A percentile compares a stretch with the other conserved stretches of the same genome.
Evolutionary conservation across 92 coral and sea anemone genomes (phyloP).

Genomic region (Palythoa caribaeorum): DNA sequence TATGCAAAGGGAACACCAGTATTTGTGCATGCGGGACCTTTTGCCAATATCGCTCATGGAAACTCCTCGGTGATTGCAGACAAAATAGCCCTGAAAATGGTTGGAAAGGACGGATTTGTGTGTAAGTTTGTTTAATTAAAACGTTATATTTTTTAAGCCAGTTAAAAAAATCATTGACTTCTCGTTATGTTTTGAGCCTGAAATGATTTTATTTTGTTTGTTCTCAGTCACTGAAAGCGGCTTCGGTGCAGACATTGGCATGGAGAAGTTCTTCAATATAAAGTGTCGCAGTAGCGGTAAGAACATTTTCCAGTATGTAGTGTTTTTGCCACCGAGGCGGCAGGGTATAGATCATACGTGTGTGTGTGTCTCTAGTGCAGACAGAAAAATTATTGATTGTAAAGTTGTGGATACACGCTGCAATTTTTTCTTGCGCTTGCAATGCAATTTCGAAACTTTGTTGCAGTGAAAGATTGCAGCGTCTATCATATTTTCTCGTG

Average conservation of each 20-base stretch:
- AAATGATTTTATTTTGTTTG: not conserved
- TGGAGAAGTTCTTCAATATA: slow-evolving; percentile 99
- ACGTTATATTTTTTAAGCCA: not conserved
- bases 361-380: too few relatives aligned
- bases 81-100: slow-evolving; percentile 92
- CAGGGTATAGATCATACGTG: too few relatives aligned
- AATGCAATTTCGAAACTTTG: too few relatives aligned
- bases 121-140: slow-evolving; percentile 69
- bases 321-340: too few relatives aligned
- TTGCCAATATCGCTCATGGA: slow-evolving; percentile 99
- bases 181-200: too few relatives aligned
- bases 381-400: too few relatives aligned
- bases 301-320: slow-evolving; percentile 3
- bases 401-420: too few relatives aligned
- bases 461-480: too few relatives aligned
- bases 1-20: slow-evolving; percentile 89
- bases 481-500: too few relatives aligned
- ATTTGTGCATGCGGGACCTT: slow-evolving; percentile 99
- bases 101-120: slow-evolving; percentile 96
- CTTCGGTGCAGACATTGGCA: slow-evolving; percentile 99
- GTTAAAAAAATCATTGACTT: not conserved
- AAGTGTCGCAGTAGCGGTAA: slow-evolving; percentile 97
- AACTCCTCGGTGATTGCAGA: slow-evolving; percentile 98
- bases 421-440: too few relatives aligned
- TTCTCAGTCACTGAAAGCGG: slow-evolving; percentile 94